These are phyloP conservation scores for Bursaphelenchus okinawaensis DNA, from an alignment of 2,888 invertebrate genomes.

Conservation along the genomic window DNA sequence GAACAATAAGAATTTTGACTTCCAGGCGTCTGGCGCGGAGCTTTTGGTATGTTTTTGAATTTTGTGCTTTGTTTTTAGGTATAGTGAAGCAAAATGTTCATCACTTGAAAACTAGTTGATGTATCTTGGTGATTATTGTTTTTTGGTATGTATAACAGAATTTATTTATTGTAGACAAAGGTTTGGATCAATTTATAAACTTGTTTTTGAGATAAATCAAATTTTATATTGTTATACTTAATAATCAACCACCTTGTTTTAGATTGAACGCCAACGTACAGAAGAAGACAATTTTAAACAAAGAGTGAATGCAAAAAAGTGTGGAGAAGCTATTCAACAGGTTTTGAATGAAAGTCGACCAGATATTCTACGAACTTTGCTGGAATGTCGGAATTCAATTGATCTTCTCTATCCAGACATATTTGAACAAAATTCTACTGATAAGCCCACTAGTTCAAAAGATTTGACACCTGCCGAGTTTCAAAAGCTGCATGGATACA, in stretches of 20 bases:
- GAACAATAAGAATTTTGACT: slow-evolving; percentile 37
- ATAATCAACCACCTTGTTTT: too few species aligned
- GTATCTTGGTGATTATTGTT: too few species aligned
- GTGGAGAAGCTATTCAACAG: slow-evolving; percentile 18
- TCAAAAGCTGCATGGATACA: slow-evolving; percentile 8
- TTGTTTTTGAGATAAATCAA: slow-evolving; percentile 5
- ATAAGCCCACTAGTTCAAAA: neutral
- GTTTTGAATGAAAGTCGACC: slow-evolving; percentile 16
- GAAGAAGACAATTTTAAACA: slow-evolving; percentile 19
- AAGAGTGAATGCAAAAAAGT: slow-evolving; percentile 16
- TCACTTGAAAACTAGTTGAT: too few species aligned
- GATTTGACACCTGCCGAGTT: neutral
- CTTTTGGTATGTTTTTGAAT: slow-evolving; percentile 17
- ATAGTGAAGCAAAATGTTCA: too few species aligned
- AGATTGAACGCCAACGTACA: slow-evolving; percentile 31
- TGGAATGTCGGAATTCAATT: slow-evolving; percentile 23
- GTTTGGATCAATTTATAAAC: too few species aligned
- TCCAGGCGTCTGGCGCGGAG: slow-evolving; percentile 20
- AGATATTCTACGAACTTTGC: slow-evolving; percentile 28
- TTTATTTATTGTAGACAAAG: too few species aligned
- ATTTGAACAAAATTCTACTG: slow-evolving; percentile 6
- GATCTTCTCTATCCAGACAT: slow-evolving; percentile 30
- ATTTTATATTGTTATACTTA: neutral
- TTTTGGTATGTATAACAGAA: too few species aligned
- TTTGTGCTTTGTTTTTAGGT: neutral